Evolutionary conservation across 2,888 invertebrate genomes (phyloP).

Genomic region (Neoascia interrupta): DNA sequence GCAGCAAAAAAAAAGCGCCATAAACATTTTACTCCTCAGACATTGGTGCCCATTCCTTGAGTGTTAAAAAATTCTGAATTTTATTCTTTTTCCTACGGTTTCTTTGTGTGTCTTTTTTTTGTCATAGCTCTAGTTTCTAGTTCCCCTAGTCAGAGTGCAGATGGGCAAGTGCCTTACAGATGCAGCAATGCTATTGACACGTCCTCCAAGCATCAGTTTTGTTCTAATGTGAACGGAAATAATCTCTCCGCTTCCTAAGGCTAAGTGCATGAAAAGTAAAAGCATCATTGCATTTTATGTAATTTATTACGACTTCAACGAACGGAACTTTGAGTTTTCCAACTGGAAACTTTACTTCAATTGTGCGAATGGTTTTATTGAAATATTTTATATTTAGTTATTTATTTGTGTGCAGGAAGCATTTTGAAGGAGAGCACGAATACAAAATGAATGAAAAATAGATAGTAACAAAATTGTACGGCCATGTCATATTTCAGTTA

Average conservation of each 20-base stretch:
- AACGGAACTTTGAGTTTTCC: too few relatives aligned
- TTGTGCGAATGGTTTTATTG: too few relatives aligned
- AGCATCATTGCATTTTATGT: neutral
- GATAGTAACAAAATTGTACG: too few relatives aligned
- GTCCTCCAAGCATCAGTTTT: constrained; percentile 46
- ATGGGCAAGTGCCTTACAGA: constrained; percentile 23
- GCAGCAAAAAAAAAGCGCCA: constrained; percentile 53
- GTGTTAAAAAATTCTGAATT: constrained; percentile 37
- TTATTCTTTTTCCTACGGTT: constrained; percentile 13
- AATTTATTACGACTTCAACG: too few relatives aligned
- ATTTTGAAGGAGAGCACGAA: too few relatives aligned
- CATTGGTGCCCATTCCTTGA: constrained; percentile 42
- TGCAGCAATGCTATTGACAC: constrained; percentile 56
- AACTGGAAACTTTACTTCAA: too few relatives aligned
- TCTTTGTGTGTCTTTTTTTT: too few relatives aligned
- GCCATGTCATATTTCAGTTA: too few relatives aligned
- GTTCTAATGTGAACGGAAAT: constrained; percentile 35
- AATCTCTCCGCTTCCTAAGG: neutral
- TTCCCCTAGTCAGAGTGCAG: neutral
- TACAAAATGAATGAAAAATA: too few relatives aligned
- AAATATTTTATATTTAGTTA: too few relatives aligned
- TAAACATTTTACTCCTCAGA: constrained; percentile 61
- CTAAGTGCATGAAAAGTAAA: constrained; percentile 10
- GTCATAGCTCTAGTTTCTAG: constrained; percentile 16
- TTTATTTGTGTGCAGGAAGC: too few relatives aligned